Evolutionary conservation across 1,140 invertebrate genomes (phyloP), one percentile per base, ranked within the genome.

Genomic region (Diuraphis noxia): DNA sequence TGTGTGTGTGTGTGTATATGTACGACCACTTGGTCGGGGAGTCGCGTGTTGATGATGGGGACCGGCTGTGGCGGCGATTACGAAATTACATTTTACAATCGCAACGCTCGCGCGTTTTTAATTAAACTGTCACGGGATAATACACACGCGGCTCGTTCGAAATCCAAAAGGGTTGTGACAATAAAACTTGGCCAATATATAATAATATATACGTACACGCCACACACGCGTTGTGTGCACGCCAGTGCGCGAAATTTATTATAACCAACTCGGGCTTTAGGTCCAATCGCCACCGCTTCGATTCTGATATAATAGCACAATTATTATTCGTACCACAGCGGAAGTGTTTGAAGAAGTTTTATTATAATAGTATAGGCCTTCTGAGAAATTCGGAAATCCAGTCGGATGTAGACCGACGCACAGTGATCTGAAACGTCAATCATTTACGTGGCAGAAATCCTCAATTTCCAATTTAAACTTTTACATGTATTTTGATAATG

Each of bases 111-210:
- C 36, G 85, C 77, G 63, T 90, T 90, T 90, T 90, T 90, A 90
- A 90, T 90, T 90, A 90, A 90, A 90, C 88, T 90, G 88, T 90
- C 88, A 90, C 88, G 77, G 72, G 85, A 81, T 77, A 79, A 49
- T 36, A 79, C 88, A 10, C 72, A 49, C 30, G 10, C 77, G 72
- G 41, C 43, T 49, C 43, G 43, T 41, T 36, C 84, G n/a, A 41
- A 41, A 82, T 40, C 81, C 81, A 41, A 85, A 86, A 49, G 84
- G 84, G 84, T 86, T 49, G 84, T 36, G 84, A 49, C 84, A 86
- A 86, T 86, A 86, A 86, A 86, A 86, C 41, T 86, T 23, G 84
- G n/a, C 46, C 43, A 49, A 86, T 49, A 85, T 43, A 79, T 10
- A 21, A 79, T 38, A 81, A 82, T 79, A 38, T 79, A n/a, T 63